Evolutionary conservation across 2,113 vertebrate species (phyloP), one percentile per base, ranked within the genome.

Genomic region (Ictalurus punctatus): DNA sequence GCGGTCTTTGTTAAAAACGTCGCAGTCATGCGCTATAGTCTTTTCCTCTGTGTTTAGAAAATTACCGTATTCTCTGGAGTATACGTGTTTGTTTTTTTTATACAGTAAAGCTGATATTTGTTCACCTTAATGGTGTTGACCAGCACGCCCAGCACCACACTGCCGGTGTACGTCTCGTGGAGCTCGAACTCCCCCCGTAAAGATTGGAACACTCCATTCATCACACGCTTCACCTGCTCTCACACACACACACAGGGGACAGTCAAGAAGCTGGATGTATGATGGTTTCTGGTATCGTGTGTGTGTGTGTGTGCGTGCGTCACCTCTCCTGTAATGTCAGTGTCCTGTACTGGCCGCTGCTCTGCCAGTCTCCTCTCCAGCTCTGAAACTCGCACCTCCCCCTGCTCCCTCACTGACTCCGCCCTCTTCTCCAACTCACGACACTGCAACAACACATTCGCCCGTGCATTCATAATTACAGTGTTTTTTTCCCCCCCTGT

Each of bases 141-240:
- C 19, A 98, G 95, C 3, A 97, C 90, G 0, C 94, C 93, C 67
- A 99, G 95, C 44, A 99, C 94, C 0, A 92, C 93, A 91, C 96
- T 96, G 88, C 98, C 98, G 0, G 92, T 95, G 92, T 99, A 99
- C 0, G 93, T 94, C 71, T 99, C 97, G 0, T 94, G 94, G 89
- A 98, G 92, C 63, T 98, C 97, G 90, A 99, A 99, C 92, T 99
- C 96, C 14, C 95, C 95, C 21, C 98, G 92, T 83, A 99, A 94
- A 7, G 97, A 97, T 7, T 98, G 98, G 90, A 99, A 99, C 2
- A 99, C 98, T 0, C 96, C 95, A 1, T 99, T 99, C 98, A 99
- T 99, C 88, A 98, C 98, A 71, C 96, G 97, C 95, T 99, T 99
- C 34, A 99, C 97, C 98, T 99, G 93, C 0, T 83, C 0, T 83